A percentile compares a stretch with the other conserved stretches of the same genome.
phyloP scores from a whole-genome alignment of 2,113 vertebrate genomes.

The Notiomystis cincta region DNA sequence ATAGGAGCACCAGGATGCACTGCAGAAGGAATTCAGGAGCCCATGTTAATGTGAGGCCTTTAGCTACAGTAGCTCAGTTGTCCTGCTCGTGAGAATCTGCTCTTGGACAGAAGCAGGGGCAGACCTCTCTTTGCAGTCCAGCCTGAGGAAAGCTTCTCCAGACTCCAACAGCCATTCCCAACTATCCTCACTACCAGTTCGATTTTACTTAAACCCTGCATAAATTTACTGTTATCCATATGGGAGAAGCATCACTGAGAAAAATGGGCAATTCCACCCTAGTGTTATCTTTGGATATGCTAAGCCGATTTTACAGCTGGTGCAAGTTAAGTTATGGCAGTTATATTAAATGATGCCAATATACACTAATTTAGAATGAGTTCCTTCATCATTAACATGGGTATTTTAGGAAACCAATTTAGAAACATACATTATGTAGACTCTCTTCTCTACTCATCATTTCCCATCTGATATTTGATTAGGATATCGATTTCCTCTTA shows the following conservation, averaged over 20 bases:
- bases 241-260: neutral
- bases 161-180: neutral
- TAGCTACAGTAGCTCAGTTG: neutral
- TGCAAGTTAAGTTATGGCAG: slow-evolving; percentile 37
- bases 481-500: slow-evolving; percentile 45
- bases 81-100: neutral
- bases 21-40: neutral
- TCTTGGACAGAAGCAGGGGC: neutral
- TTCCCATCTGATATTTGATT: slow-evolving; percentile 48
- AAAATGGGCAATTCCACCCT: slow-evolving; percentile 11
- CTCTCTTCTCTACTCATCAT: neutral
- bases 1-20: neutral
- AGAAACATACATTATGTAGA: slow-evolving; percentile 39
- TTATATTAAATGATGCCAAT: slow-evolving; percentile 57
- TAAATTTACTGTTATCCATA: neutral
- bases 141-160: neutral
- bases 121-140: neutral
- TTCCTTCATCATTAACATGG: slow-evolving; percentile 42
- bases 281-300: slow-evolving; percentile 31
- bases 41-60: neutral
- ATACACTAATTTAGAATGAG: slow-evolving; percentile 43
- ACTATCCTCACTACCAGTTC: neutral
- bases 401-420: slow-evolving; percentile 54
- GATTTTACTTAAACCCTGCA: neutral
- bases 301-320: slow-evolving; percentile 40